phyloP scores from a whole-genome alignment of 2,888 invertebrate species.

The Anarsia innoxiella region DNA sequence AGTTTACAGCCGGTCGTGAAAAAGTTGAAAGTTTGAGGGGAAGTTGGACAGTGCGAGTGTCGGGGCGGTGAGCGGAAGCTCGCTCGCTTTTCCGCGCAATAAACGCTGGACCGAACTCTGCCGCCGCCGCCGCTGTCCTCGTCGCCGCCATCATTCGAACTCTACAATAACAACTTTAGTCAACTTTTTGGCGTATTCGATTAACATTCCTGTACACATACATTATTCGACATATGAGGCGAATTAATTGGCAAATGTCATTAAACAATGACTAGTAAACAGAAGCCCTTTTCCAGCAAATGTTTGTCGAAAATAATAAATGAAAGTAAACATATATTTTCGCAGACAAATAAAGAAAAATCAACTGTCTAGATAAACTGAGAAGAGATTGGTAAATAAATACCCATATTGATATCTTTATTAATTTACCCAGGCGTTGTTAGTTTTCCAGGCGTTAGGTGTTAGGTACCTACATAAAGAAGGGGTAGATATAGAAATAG shows the following conservation, averaged over 20 bases:
- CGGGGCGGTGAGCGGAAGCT: slow-evolving; percentile 21
- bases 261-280: too few relatives aligned
- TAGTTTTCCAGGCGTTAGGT: too few relatives aligned
- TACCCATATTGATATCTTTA: too few relatives aligned
- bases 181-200: slow-evolving; percentile 37
- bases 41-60: slow-evolving; percentile 34
- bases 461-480: too few relatives aligned
- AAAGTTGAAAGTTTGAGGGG: slow-evolving; percentile 30
- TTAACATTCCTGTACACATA: slow-evolving; percentile 16
- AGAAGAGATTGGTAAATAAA: too few relatives aligned
- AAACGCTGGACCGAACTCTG: slow-evolving; percentile 31
- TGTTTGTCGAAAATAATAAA: too few relatives aligned
- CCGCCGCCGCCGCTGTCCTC: slow-evolving; percentile 22
- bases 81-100: slow-evolving; percentile 44
- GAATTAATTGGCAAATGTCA: slow-evolving; percentile 12
- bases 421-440: too few relatives aligned
- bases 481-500: too few relatives aligned
- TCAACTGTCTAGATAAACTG: too few relatives aligned
- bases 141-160: slow-evolving; percentile 8
- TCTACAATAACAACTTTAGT: slow-evolving; percentile 36
- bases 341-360: too few relatives aligned
- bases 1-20: slow-evolving; percentile 24
- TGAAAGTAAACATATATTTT: too few relatives aligned
- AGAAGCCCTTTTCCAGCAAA: too few relatives aligned
- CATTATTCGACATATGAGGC: slow-evolving; percentile 17